Percentiles rank a stretch among this genome's conserved stretches.
phyloP scores from a whole-genome alignment of 2,888 invertebrate species.

The Therioaphis trifolii region DNA sequence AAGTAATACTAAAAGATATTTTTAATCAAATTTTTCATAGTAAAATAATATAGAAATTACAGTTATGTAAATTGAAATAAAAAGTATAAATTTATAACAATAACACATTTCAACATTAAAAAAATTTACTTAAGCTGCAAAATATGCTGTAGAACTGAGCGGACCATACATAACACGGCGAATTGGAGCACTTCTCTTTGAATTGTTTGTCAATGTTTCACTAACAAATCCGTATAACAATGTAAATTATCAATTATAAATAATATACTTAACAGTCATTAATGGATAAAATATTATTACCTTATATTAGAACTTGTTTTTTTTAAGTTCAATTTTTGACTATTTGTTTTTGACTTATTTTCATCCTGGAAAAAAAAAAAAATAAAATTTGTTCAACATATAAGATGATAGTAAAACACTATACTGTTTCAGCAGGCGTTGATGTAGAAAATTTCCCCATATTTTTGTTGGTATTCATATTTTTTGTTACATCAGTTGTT shows the following conservation, averaged over 20 bases:
- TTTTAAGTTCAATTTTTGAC: constrained; percentile 37
- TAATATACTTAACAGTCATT: not conserved
- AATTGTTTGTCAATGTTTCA: constrained; percentile 44
- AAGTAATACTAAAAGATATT: constrained; percentile 9
- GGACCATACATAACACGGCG: constrained; percentile 58
- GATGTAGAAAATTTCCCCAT: constrained; percentile 50
- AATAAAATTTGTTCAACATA: not conserved
- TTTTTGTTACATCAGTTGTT: constrained; percentile 36
- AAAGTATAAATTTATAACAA: constrained; percentile 40
- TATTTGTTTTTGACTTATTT: constrained; percentile 10
- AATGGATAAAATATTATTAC: constrained; percentile 35
- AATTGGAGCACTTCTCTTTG: constrained; percentile 50
- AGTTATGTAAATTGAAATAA: not conserved
- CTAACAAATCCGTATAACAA: constrained; percentile 11
- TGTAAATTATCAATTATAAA: not conserved
- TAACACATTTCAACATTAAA: constrained; percentile 36
- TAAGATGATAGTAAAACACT: not conserved
- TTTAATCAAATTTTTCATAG: not conserved
- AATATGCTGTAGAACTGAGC: constrained; percentile 46
- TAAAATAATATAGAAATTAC: constrained; percentile 22
- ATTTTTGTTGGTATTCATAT: constrained; percentile 18
- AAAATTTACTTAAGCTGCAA: constrained; percentile 50
- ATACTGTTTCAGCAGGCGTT: constrained; percentile 52
- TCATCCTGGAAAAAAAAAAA: constrained; percentile 2
- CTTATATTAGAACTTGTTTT: constrained; percentile 21